These are phyloP conservation scores for Bubo blakistoni DNA, from an alignment of 2,113 vertebrate species.

Conservation along the genomic window DNA sequence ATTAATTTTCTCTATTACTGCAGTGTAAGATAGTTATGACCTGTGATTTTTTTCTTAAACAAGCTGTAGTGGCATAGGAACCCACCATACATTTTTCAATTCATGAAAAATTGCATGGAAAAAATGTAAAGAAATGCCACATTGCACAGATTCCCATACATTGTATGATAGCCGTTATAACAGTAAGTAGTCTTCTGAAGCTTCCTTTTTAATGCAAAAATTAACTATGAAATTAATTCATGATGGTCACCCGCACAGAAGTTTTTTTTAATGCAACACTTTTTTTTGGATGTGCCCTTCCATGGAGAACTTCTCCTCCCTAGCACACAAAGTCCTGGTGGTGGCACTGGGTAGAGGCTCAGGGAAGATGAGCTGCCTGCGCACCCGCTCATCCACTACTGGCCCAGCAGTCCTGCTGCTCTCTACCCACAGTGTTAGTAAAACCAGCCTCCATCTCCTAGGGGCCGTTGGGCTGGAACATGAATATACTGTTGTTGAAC, in stretches of 20 bases:
- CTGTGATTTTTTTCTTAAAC: neutral
- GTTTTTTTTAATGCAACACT: neutral
- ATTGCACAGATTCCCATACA: neutral
- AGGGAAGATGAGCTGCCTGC: neutral
- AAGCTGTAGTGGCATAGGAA: neutral
- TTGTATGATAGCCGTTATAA: neutral
- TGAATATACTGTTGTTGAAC: neutral
- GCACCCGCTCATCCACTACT: neutral
- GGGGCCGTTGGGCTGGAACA: neutral
- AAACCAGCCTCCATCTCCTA: neutral
- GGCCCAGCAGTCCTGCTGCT: neutral
- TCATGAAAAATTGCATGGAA: neutral
- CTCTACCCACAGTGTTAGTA: neutral
- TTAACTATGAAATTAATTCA: neutral
- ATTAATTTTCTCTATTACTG: neutral
- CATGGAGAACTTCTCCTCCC: neutral
- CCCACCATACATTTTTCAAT: neutral
- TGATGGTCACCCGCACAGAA: neutral
- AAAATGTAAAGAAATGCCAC: neutral
- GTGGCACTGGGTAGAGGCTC: neutral
- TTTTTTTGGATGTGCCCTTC: neutral
- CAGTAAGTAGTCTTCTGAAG: neutral
- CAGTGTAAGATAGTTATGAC: neutral
- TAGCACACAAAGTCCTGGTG: neutral
- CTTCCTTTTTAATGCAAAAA: neutral